Conservation (phyloP, 1,140 invertebrate genomes). For the Hyphantria cunea region DNA sequence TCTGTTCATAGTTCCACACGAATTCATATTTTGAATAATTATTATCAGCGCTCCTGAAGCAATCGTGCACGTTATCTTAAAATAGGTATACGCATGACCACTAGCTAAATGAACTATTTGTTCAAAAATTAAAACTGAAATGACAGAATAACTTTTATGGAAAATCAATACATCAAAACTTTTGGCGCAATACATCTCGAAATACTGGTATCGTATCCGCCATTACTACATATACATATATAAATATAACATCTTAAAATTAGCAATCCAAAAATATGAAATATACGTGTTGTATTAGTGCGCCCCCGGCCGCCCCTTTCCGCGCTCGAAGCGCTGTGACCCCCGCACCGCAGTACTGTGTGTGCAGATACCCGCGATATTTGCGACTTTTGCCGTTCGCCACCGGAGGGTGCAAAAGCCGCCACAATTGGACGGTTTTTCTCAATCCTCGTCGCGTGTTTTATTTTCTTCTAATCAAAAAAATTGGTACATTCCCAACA, state of each 20-base stretch:
- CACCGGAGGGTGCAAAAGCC: conserved; percentile 75
- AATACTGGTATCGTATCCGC: conserved; percentile 77
- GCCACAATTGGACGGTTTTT: conserved; percentile 78
- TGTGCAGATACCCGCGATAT: conserved; percentile 49
- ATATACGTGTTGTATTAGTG: conserved; percentile 78
- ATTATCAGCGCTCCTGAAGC: conserved; percentile 64
- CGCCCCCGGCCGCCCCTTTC: conserved; percentile 62
- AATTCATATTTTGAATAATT: conserved; percentile 45
- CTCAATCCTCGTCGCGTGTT: conserved; percentile 71
- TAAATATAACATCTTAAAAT: conserved; percentile 82
- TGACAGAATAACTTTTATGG: conserved; percentile 68
- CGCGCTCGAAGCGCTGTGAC: neutral
- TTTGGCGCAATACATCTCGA: conserved; percentile 78
- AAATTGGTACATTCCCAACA: conserved; percentile 18
- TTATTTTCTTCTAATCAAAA: conserved; percentile 38
- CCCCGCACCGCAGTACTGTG: conserved; percentile 19
- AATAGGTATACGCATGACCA: conserved; percentile 73
- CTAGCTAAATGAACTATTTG: conserved; percentile 79
- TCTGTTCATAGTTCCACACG: conserved; percentile 41
- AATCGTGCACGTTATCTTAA: conserved; percentile 76
- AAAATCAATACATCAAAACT: conserved; percentile 80
- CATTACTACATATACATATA: conserved; percentile 80
- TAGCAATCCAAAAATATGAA: conserved; percentile 82
- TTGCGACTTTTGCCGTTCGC: conserved; percentile 61
- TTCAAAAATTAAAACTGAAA: conserved; percentile 53